Evolutionary conservation across 2,113 vertebrate species (phyloP).

Genomic region (Oryzias javanicus): DNA sequence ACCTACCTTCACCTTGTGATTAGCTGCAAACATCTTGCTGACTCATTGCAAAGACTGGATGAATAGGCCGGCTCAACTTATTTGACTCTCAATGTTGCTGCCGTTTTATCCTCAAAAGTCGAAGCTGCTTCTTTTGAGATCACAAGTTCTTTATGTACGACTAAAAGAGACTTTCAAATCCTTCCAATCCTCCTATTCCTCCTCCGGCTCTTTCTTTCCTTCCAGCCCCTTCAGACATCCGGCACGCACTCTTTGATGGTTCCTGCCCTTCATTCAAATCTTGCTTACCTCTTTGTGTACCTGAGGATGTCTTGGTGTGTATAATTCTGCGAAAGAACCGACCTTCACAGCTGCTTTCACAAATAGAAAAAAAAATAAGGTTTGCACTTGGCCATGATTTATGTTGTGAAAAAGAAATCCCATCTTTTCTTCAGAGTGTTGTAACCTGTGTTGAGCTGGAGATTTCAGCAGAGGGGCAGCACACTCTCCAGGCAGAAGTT

Average conservation of each 20-base stretch:
- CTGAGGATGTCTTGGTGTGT: constrained; percentile 60
- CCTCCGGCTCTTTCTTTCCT: constrained; percentile 29
- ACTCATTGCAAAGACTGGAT: constrained; percentile 49
- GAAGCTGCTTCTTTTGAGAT: constrained; percentile 54
- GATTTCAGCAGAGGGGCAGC: constrained; percentile 26
- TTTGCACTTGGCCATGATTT: not conserved
- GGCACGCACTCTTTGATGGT: constrained; percentile 62
- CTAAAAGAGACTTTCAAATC: constrained; percentile 33
- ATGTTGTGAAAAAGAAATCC: not conserved
- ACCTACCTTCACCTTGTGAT: constrained; percentile 12
- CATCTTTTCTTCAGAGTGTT: constrained; percentile 23
- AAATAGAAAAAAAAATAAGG: constrained; percentile 12
- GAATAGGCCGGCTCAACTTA: constrained; percentile 35
- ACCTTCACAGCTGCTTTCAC: constrained; percentile 2
- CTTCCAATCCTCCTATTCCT: constrained; percentile 13
- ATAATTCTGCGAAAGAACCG: constrained; percentile 34
- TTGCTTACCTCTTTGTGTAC: constrained; percentile 51
- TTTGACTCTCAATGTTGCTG: constrained; percentile 44
- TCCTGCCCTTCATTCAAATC: constrained; percentile 20
- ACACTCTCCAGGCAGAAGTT: constrained; percentile 12
- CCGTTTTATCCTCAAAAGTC: constrained; percentile 65
- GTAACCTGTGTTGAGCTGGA: constrained; percentile 39
- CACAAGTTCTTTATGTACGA: constrained; percentile 45
- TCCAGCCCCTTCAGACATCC: constrained; percentile 54
- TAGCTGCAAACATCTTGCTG: constrained; percentile 53